These are phyloP conservation scores for Vanessa cardui DNA, from an alignment of 2,888 invertebrate species.

Conservation along the genomic window DNA sequence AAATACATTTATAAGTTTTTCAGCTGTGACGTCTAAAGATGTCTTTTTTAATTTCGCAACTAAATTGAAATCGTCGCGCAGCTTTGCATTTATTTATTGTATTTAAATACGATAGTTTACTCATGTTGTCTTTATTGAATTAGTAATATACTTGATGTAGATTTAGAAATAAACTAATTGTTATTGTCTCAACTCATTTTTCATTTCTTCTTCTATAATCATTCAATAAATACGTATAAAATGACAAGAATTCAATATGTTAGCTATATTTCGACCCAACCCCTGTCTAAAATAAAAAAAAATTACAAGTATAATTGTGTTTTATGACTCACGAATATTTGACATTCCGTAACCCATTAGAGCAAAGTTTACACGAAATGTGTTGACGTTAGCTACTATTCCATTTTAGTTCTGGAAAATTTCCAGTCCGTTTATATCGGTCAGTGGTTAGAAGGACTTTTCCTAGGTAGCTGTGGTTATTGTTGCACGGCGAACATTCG, in stretches of 20 bases:
- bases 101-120: slow-evolving; percentile 9
- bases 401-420: too few relatives aligned
- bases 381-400: too few relatives aligned
- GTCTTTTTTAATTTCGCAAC: background rate
- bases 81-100: slow-evolving; percentile 9
- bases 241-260: background rate
- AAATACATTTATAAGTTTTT: background rate
- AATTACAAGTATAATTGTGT: too few relatives aligned
- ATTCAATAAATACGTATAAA: background rate
- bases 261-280: too few relatives aligned
- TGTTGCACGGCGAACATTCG: too few relatives aligned
- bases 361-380: too few relatives aligned
- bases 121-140: slow-evolving; percentile 7
- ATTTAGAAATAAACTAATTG: background rate
- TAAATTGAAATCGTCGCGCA: background rate
- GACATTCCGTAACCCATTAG: too few relatives aligned
- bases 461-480: too few relatives aligned
- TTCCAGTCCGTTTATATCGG: too few relatives aligned
- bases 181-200: background rate
- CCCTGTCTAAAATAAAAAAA: too few relatives aligned
- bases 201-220: background rate
- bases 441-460: too few relatives aligned
- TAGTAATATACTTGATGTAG: background rate
- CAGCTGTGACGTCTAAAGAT: background rate
- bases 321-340: too few relatives aligned